Evolutionary conservation across 2,888 invertebrate genomes (phyloP), one percentile per base, ranked within the genome.

Genomic region (Himalopsyche tibetana): DNA sequence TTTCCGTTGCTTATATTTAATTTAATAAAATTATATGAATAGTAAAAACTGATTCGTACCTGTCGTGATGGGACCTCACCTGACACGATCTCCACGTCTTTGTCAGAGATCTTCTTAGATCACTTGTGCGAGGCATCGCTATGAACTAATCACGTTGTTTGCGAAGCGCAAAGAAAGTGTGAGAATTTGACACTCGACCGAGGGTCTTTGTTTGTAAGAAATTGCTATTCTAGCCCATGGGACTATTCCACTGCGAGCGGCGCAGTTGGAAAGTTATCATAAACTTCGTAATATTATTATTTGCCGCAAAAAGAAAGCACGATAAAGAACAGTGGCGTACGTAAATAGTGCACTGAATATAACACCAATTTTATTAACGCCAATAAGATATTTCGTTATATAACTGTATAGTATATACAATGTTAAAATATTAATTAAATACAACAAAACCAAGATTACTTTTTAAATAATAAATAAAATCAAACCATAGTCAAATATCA

Each of bases 81-180:
- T 74, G 74, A 74, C 74, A 12, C 74, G 74, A 74, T 74, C 74
- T 36, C 36, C 36, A 74, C 38, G 12, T 74, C 74, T 74, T 74
- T 74, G 74, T 74, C 74, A 74, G 74, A 74, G 74, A 74, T 74
- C 74, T 51, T 51, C 51, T 74, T 74, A 74, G 56, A 80, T 80
- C 38, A 80, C 38, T 19, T 51, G 84, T 80, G 83, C 74, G 83
- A 80, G 56, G 63, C 55, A 74, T 74, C 74, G 36, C 74, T 36
- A 15, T 17, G 74, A 51, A 86, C 84, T 84, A 86, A 86, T 86
- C 88, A 82, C 83, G 80, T 51, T 69, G 85, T 80, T 84, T 74
- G 84, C 82, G 85, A 84, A 82, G 85, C 84, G 19, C 74, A 85
- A 88, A 87, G 88, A 88, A 88, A 88, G 88, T 88, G 88, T 88